Evolutionary conservation across 2,797 vertebrate genomes (phyloP).

Genomic region (Oreochromis mossambicus): DNA sequence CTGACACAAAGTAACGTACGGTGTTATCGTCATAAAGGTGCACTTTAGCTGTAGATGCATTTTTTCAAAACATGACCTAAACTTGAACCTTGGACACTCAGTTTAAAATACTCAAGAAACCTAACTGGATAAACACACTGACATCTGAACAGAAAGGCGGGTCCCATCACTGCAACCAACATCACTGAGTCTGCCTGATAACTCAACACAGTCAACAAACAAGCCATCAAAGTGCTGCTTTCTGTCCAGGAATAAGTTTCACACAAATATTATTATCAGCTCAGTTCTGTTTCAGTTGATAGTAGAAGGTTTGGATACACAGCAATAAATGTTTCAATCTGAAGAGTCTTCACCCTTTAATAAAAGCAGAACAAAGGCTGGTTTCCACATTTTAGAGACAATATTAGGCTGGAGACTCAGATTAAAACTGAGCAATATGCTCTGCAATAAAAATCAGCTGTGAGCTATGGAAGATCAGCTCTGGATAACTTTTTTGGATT

Average conservation of each 20-base stretch:
- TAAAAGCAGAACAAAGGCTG: not conserved
- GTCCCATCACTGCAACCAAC: not conserved
- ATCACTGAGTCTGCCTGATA: not conserved
- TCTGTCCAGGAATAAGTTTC: not conserved
- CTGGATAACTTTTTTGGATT: not conserved
- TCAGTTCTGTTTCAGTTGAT: not conserved
- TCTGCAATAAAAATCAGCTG: not conserved
- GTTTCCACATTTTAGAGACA: not conserved
- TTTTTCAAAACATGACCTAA: not conserved
- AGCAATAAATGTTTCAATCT: not conserved
- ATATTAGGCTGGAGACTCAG: no score
- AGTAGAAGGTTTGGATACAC: not conserved
- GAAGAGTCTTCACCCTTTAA: not conserved
- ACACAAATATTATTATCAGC: not conserved
- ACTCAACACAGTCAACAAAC: not conserved
- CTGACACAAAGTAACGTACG: not conserved
- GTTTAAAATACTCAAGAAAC: not conserved
- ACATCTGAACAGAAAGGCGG: not conserved
- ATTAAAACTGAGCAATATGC: not conserved
- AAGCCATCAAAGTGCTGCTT: not conserved
- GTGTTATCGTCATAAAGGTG: fast-evolving
- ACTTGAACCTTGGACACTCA: not conserved
- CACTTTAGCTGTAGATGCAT: not conserved
- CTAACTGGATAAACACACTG: not conserved
- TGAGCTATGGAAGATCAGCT: not conserved